phyloP scores from a whole-genome alignment of 2,797 vertebrate genomes.

The Phoebastria nigripes region DNA sequence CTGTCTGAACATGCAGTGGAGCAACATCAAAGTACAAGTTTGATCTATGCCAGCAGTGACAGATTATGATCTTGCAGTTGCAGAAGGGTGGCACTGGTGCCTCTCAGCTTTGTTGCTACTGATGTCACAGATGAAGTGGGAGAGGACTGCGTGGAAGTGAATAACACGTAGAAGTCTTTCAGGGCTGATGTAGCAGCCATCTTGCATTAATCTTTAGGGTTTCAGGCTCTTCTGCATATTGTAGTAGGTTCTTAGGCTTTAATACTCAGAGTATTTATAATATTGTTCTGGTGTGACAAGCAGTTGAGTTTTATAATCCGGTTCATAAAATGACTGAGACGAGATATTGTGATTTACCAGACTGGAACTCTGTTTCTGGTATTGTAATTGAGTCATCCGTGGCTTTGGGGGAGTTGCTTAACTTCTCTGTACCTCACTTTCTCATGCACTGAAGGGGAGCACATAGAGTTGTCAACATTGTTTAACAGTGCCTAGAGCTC shows the following conservation, averaged over 20 bases:
- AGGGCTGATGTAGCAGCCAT: neutral
- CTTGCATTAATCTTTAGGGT: neutral
- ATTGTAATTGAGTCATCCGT: neutral
- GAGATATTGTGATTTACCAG: neutral
- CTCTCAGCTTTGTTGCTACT: neutral
- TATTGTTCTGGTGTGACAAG: neutral
- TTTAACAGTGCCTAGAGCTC: neutral
- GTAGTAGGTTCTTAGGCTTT: neutral
- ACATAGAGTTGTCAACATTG: neutral
- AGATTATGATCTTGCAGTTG: conserved; percentile 2
- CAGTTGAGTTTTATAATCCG: neutral
- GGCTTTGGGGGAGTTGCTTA: neutral
- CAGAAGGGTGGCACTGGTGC: neutral
- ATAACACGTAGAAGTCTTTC: neutral
- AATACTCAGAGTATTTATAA: neutral
- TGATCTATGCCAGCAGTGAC: neutral
- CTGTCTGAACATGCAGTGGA: neutral
- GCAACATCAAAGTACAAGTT: neutral
- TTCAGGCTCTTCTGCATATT: neutral
- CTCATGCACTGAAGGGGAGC: neutral
- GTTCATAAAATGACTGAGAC: neutral
- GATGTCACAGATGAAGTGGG: neutral
- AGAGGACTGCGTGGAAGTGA: neutral
- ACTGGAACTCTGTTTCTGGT: neutral
- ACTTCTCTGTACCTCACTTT: neutral